A percentile compares a stretch with the other conserved stretches of the same genome.
Conservation (phyloP, 2,113 vertebrate genomes). For the Gopherus flavomarginatus region DNA sequence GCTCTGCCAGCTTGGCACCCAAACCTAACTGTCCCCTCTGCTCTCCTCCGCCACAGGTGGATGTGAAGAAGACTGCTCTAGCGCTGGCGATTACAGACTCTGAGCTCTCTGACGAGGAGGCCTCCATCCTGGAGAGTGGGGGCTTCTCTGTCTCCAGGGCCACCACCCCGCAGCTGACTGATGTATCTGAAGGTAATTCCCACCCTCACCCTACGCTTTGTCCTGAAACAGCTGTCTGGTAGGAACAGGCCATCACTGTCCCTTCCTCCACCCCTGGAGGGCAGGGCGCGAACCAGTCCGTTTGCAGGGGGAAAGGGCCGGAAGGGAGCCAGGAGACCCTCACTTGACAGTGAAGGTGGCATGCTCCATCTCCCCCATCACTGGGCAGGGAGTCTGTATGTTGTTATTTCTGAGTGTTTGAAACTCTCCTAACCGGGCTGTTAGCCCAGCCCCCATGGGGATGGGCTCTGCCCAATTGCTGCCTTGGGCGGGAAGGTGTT, state of each 20-base stretch:
- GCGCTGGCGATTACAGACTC: slow-evolving; percentile 99
- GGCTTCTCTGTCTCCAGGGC: slow-evolving; percentile 97
- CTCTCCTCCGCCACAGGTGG: slow-evolving; percentile 78
- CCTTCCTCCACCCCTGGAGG: not conserved
- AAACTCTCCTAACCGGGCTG: too few relatives aligned
- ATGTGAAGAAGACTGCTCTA: slow-evolving; percentile 92
- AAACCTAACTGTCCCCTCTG: not conserved
- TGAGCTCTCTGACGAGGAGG: slow-evolving; percentile 96
- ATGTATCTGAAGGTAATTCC: slow-evolving; percentile 89
- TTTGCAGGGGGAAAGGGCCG: not conserved
- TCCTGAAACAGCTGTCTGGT: not conserved
- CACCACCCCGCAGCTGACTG: slow-evolving; percentile 94
- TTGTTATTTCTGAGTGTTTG: not conserved
- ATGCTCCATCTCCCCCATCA: not conserved
- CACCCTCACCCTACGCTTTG: not conserved
- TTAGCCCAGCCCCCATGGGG: too few relatives aligned
- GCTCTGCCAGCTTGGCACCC: not conserved
- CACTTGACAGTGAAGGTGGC: not conserved
- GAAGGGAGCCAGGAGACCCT: not conserved
- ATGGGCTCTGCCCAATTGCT: not conserved
- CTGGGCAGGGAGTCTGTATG: not conserved
- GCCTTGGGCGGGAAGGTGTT: not conserved
- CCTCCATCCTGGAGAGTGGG: slow-evolving; percentile 96
- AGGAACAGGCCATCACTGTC: not conserved
- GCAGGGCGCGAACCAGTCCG: not conserved